Evolutionary conservation across 2,797 vertebrate species (phyloP).

Genomic region (Poecilia velifera): DNA sequence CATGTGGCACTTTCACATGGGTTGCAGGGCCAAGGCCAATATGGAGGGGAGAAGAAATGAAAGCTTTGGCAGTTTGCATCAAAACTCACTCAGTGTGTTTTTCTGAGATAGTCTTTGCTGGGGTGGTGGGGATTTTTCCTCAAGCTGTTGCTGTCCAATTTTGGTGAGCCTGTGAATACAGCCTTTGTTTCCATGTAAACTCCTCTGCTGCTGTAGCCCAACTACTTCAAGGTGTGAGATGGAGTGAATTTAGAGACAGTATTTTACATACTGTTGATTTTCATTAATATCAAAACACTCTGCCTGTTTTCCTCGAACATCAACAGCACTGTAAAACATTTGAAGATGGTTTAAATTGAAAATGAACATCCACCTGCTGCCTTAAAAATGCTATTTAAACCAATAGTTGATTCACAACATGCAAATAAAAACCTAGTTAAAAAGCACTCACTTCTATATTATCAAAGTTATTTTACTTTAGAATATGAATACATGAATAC

Average conservation of each 20-base stretch:
- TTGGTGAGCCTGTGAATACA: not conserved
- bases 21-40: slow-evolving; percentile 16
- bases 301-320: not conserved
- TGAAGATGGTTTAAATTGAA: too few species aligned
- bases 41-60: slow-evolving; percentile 25
- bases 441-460: too few species aligned
- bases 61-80: slow-evolving; percentile 20
- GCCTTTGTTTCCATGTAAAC: not conserved
- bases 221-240: not conserved
- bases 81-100: not conserved
- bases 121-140: not conserved
- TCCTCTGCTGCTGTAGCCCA: not conserved
- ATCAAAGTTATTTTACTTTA: too few species aligned
- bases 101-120: not conserved
- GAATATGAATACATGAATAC: too few species aligned
- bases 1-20: slow-evolving; percentile 34
- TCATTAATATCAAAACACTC: not conserved
- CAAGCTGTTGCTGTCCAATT: not conserved
- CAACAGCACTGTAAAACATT: not conserved
- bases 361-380: too few species aligned
- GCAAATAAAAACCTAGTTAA: too few species aligned
- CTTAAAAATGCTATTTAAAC: too few species aligned
- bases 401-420: too few species aligned
- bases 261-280: not conserved
- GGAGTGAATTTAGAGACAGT: not conserved